Conservation (phyloP, 2,888 invertebrate species). For the Apamea epomidion region DNA sequence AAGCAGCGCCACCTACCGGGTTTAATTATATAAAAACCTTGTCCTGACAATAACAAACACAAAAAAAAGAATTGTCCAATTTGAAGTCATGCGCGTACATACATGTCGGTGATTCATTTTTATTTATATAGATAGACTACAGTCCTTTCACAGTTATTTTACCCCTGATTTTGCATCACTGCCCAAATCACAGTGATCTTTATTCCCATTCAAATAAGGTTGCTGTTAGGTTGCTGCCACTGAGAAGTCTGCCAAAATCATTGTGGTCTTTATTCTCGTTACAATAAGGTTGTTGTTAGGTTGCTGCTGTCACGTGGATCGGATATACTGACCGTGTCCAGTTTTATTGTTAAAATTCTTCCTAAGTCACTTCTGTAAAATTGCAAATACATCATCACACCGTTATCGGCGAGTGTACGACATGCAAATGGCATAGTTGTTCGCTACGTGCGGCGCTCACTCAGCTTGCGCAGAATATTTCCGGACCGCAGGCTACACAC, state of each 20-base stretch:
- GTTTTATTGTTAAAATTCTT: not conserved
- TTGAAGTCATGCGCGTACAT: no score
- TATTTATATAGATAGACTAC: no score
- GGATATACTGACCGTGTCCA: not conserved
- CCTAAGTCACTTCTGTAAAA: not conserved
- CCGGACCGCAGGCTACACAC: slow-evolving; percentile 24
- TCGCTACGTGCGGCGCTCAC: slow-evolving; percentile 12
- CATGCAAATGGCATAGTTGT: slow-evolving; percentile 20
- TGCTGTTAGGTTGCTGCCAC: not conserved
- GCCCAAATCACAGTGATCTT: not conserved
- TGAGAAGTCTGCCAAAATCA: not conserved
- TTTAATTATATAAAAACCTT: no score
- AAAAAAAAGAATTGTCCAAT: no score
- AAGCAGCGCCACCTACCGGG: no score
- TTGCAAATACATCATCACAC: not conserved
- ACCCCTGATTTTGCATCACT: not conserved
- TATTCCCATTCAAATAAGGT: not conserved
- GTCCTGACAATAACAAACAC: no score
- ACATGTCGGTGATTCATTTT: no score
- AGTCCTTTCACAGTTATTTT: not conserved
- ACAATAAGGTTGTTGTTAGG: not conserved
- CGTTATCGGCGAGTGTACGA: slow-evolving; percentile 24
- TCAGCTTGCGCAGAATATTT: slow-evolving; percentile 28
- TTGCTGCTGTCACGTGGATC: not conserved
- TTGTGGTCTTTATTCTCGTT: not conserved